Evolutionary conservation across 1,140 invertebrate genomes (phyloP).

Genomic region (Drosophila virilis): DNA sequence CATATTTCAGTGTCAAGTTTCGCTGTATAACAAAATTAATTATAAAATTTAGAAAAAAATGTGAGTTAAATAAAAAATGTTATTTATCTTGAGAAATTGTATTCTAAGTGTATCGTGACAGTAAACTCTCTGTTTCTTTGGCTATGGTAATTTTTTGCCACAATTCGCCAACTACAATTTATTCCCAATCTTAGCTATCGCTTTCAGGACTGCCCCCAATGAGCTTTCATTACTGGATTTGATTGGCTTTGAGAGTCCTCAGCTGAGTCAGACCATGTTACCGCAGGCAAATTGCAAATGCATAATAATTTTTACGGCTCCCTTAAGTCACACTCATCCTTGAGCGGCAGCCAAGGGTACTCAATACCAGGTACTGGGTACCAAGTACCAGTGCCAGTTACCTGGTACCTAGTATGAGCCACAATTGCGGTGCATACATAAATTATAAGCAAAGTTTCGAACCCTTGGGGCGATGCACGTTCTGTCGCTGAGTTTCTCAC

Average conservation of each 20-base stretch:
- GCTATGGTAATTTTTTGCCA: not conserved
- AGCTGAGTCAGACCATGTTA: conserved; percentile 29
- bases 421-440: conserved; percentile 64
- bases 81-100: too few species aligned
- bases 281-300: conserved; percentile 56
- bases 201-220: conserved; percentile 1
- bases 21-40: too few species aligned
- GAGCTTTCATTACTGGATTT: conserved; percentile 13
- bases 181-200: conserved; percentile 4
- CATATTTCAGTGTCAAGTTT: too few species aligned
- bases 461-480: conserved; percentile 74
- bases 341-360: conserved; percentile 52
- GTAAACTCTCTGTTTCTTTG: too few species aligned
- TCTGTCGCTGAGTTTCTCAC: conserved; percentile 63
- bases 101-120: too few species aligned
- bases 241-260: conserved; percentile 11
- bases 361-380: not conserved
- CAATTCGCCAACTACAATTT: not conserved
- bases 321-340: conserved; percentile 75
- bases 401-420: conserved; percentile 6
- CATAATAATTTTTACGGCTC: conserved; percentile 63
- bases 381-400: conserved; percentile 30
- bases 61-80: too few species aligned
- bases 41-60: too few species aligned
- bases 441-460: conserved; percentile 69